Percentiles rank a stretch among this genome's conserved stretches.
phyloP scores from a whole-genome alignment of 2,888 invertebrate species.

The Caenorhabditis sp. region DNA sequence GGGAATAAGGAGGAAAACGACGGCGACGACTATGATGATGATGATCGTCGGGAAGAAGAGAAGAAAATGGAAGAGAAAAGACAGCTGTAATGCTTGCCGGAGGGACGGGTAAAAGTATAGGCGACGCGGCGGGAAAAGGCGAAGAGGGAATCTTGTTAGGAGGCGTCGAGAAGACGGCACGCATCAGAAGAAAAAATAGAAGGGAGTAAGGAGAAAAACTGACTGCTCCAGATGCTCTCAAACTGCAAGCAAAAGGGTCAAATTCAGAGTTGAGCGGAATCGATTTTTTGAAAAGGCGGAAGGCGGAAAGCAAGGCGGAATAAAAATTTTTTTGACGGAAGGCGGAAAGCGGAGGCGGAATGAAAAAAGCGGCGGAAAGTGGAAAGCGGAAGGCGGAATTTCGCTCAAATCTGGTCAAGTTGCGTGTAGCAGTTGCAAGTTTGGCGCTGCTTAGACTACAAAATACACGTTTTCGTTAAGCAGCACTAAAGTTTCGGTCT shows the following conservation, averaged over 20 bases:
- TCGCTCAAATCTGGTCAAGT: too few species aligned
- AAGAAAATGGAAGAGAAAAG: slow-evolving; percentile 19
- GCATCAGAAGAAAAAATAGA: slow-evolving; percentile 5
- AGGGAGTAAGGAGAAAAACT: neutral
- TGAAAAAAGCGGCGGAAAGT: neutral
- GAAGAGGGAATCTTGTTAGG: slow-evolving; percentile 49
- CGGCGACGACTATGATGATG: neutral
- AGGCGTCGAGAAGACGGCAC: slow-evolving; percentile 16
- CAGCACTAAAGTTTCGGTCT: too few species aligned
- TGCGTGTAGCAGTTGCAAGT: too few species aligned
- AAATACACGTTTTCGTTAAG: too few species aligned
- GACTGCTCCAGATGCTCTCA: slow-evolving; percentile 9
- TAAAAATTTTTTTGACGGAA: neutral
- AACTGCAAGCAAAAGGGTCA: neutral
- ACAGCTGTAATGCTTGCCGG: slow-evolving; percentile 31
- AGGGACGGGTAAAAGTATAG: slow-evolving; percentile 42
- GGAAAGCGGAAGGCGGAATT: too few species aligned
- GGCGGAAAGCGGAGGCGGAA: too few species aligned
- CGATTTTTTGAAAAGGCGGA: neutral
- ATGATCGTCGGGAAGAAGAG: slow-evolving; percentile 1
- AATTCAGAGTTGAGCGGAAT: neutral
- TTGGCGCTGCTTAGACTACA: too few species aligned
- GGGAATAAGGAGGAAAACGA: neutral
- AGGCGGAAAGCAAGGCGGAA: neutral
- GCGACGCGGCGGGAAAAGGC: slow-evolving; percentile 4